Conservation (phyloP, 1,140 invertebrate genomes). For the Aethina tumida region DNA sequence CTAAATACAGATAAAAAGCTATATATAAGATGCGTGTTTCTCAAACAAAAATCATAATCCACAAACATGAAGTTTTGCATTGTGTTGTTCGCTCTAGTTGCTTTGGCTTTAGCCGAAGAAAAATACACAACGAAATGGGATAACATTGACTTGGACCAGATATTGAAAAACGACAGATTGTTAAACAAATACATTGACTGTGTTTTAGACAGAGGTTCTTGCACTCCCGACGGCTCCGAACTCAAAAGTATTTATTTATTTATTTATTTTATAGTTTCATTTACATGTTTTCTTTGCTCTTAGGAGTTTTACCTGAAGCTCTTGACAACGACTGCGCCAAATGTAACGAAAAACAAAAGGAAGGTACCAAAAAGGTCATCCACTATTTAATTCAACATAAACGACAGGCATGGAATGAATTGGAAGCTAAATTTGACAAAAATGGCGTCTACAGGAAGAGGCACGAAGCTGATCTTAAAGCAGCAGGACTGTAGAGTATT, state of each 20-base stretch:
- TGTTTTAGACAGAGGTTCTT: conserved; percentile 4
- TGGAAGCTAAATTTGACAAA: conserved; percentile 46
- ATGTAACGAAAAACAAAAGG: conserved; percentile 51
- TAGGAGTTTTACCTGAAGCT: conserved; percentile 52
- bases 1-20: conserved; percentile 11
- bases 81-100: no score
- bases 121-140: conserved; percentile 5
- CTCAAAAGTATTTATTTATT: background rate
- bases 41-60: conserved; percentile 49
- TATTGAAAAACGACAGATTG: conserved; percentile 5
- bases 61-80: no score
- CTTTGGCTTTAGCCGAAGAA: background rate
- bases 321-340: conserved; percentile 50
- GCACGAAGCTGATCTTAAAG: conserved; percentile 38
- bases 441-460: conserved; percentile 40
- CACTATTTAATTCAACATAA: conserved; percentile 42
- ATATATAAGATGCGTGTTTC: conserved; percentile 48
- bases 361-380: conserved; percentile 49
- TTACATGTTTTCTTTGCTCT: no score
- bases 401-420: conserved; percentile 40
- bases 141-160: conserved; percentile 6
- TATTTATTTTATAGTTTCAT: background rate
- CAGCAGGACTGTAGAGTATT: no score
- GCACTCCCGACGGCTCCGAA: background rate
- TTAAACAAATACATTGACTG: conserved; percentile 6